Evolutionary conservation across 2,113 vertebrate species (phyloP).

Genomic region (Cinclus cinclus): DNA sequence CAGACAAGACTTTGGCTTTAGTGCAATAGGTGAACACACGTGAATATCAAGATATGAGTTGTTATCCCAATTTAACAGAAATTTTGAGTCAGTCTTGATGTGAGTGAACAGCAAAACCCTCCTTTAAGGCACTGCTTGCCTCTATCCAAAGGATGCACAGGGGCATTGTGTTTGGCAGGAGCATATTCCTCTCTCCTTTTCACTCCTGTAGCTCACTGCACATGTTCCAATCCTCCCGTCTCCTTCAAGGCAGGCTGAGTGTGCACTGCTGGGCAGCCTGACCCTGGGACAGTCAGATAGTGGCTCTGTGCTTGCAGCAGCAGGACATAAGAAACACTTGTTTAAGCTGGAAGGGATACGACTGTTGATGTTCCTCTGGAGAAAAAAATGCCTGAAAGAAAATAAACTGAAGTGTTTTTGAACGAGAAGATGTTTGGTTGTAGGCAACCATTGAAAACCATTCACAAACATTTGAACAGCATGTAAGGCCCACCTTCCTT

Average conservation of each 20-base stretch:
- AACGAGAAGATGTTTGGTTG: not conserved
- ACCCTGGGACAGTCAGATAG: rapidly evolving
- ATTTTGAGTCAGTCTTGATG: not conserved
- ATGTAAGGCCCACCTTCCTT: not conserved
- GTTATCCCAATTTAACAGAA: not conserved
- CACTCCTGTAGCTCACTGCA: not conserved
- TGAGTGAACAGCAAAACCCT: not conserved
- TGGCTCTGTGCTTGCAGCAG: not conserved
- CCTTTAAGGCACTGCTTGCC: not conserved
- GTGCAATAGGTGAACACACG: not conserved
- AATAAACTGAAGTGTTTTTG: not conserved
- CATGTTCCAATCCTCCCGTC: rapidly evolving
- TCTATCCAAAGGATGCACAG: no score
- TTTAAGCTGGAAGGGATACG: not conserved
- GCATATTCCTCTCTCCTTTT: not conserved
- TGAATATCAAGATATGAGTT: not conserved
- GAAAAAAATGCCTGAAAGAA: not conserved
- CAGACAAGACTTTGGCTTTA: not conserved
- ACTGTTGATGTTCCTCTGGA: not conserved
- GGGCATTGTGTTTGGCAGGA: not conserved
- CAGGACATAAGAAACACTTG: not conserved
- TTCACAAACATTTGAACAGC: not conserved
- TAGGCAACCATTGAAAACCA: not conserved
- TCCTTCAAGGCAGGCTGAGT: rapidly evolving
- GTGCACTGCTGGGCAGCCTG: not conserved